Percentiles rank a stretch among this genome's conserved stretches.
phyloP scores from a whole-genome alignment of 2,888 invertebrate genomes.

The Agonopterix alstromeriana region DNA sequence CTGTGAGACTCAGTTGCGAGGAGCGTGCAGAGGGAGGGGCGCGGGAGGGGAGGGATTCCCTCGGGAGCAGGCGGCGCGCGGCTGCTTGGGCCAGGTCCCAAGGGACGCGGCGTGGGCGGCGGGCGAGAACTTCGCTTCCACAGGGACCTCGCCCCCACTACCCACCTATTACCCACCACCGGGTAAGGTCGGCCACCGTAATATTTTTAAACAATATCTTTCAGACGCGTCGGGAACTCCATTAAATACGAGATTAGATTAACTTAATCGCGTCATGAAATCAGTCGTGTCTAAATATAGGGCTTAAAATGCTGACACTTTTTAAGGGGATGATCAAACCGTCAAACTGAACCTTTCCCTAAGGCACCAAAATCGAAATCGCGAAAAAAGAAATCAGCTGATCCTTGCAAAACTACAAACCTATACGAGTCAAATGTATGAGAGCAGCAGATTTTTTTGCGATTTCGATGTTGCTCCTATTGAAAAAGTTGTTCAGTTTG shows the following conservation, averaged over 20 bases:
- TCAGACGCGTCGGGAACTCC: slow-evolving; percentile 5
- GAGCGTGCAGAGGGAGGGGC: slow-evolving; percentile 19
- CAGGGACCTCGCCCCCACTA: slow-evolving; percentile 51
- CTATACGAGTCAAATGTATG: too few species aligned
- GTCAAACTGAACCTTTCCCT: too few species aligned
- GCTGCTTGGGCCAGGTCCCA: slow-evolving; percentile 63
- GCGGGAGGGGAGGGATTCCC: slow-evolving; percentile 38
- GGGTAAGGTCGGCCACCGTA: slow-evolving; percentile 46
- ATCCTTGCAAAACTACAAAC: too few species aligned
- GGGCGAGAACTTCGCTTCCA: slow-evolving; percentile 65
- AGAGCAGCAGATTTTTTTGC: too few species aligned
- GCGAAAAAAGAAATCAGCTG: too few species aligned
- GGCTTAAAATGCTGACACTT: too few species aligned
- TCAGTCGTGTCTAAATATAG: too few species aligned
- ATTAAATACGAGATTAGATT: slow-evolving; percentile 1
- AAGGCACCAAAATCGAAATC: too few species aligned
- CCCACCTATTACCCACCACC: slow-evolving; percentile 39
- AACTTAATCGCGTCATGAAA: background rate
- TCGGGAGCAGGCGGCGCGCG: slow-evolving; percentile 63
- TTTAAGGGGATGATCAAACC: too few species aligned
- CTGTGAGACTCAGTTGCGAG: slow-evolving; percentile 38
- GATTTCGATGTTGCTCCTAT: too few species aligned
- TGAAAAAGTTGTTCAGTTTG: too few species aligned
- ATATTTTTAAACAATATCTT: slow-evolving; percentile 61
- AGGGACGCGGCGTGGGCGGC: slow-evolving; percentile 59